Conservation (phyloP, 2,888 invertebrate species). For the Thymelicus lineola region DNA sequence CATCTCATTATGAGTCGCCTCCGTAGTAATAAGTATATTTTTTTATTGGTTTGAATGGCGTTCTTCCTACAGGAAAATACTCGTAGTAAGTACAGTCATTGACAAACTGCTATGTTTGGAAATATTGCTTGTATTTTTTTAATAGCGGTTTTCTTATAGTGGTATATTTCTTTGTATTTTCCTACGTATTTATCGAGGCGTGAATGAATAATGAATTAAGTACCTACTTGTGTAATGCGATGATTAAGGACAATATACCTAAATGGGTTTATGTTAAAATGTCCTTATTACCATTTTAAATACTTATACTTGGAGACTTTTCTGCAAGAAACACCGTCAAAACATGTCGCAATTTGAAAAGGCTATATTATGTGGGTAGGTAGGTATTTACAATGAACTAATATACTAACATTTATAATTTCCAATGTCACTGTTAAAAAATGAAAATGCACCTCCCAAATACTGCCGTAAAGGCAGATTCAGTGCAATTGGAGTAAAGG, state of each 20-base stretch:
- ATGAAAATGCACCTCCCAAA: no score
- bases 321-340: background rate
- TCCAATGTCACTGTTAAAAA: no score
- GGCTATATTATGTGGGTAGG: no score
- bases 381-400: no score
- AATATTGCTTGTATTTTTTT: slow-evolving; percentile 22
- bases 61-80: slow-evolving; percentile 75
- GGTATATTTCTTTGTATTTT: background rate
- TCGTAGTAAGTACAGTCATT: slow-evolving; percentile 52
- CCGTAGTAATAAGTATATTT: slow-evolving; percentile 55
- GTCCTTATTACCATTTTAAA: background rate
- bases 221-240: background rate
- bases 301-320: background rate
- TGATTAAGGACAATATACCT: background rate
- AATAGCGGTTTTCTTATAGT: background rate
- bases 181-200: background rate
- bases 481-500: no score
- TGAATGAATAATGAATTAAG: background rate
- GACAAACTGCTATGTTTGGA: slow-evolving; percentile 41
- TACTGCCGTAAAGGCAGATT: no score
- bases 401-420: no score
- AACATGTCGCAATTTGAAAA: no score
- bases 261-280: background rate
- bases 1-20: slow-evolving; percentile 57
- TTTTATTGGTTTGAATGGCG: slow-evolving; percentile 62